These are phyloP conservation scores for Hirundo rustica DNA, from an alignment of 2,797 vertebrate genomes.

Conservation along the genomic window DNA sequence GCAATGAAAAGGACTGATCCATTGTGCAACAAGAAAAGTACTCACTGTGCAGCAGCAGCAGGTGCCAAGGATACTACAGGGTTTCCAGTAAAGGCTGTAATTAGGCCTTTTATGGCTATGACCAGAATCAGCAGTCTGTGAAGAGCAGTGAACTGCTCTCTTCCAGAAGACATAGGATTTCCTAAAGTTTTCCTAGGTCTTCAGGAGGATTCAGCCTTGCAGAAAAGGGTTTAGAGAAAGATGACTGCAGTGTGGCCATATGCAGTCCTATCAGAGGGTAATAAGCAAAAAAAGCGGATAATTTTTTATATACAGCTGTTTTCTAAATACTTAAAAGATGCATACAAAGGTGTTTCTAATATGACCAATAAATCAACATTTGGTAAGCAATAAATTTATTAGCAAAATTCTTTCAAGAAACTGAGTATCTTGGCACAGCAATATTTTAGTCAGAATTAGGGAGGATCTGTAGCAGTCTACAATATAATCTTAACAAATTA, in stretches of 20 bases:
- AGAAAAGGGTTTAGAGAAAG: not conserved
- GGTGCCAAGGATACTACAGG: not conserved
- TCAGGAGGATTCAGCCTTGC: not conserved
- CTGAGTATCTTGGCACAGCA: not conserved
- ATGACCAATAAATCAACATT: not conserved
- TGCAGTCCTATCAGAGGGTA: not conserved
- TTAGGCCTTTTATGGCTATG: not conserved
- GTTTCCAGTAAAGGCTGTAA: not conserved
- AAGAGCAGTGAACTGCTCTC: not conserved
- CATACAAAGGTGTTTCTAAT: not conserved
- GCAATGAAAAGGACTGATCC: not conserved
- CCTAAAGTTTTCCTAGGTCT: not conserved
- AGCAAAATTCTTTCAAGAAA: not conserved
- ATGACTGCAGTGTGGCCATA: rapidly evolving
- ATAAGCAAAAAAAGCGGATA: not conserved
- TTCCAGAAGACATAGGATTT: not conserved
- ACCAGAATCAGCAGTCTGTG: not conserved
- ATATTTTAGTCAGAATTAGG: not conserved
- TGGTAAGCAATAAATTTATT: not conserved
- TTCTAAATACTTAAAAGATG: not conserved
- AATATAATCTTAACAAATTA: not conserved
- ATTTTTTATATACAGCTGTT: not conserved
- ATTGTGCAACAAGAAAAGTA: not conserved
- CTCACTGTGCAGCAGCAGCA: not conserved
- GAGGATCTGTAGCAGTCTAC: not conserved